Base-by-base conservation (phyloP, 2,888 invertebrate species). In the Brachyopa scutellaris region DNA sequence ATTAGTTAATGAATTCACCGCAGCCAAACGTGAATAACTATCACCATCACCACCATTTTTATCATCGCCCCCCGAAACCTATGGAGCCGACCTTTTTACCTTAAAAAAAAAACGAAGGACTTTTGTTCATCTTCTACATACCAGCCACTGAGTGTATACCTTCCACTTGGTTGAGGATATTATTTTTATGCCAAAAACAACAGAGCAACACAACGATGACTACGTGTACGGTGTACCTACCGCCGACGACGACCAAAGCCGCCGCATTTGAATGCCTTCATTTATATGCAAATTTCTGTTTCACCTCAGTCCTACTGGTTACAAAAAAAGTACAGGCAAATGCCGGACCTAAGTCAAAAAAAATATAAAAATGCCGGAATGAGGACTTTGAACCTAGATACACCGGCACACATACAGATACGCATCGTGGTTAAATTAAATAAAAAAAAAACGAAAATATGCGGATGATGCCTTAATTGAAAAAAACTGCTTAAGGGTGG, bases 231-330 rank as follows among this genome's bases (percentile, higher is more conserved):
- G n/a, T n/a, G n/a, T n/a, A n/a, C 3, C 26, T 40, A 29, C 55
- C 47, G 47, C 19, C 73, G 62, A 76, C 73, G 62, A 76, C 69
- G 62, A 69, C 62, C 51, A 59, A 70, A 76, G 80, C 67, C 82
- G 80, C 67, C 82, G 47, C 70, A 77, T 82, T 82, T 82, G 82
- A 82, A 82, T 77, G 82, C 87, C 88, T 89, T 88, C 88, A 88
- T 88, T 89, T 88, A 88, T 88, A 88, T 88, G 88, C 88, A 88
- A 88, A 88, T 88, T 88, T 87, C 70, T 69, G 87, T 85, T 87
- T 87, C 86, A 86, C 85, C 87, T 83, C 85, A 61, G 80, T 53
- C 45, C 64, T 64, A 40, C 62, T 31, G 19, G 23, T 2, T 21
- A 51, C 31, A 53, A 62, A 42, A 33, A 51, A 45, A 31, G 11